Percentiles rank a stretch among this genome's conserved stretches.
Evolutionary conservation across 2,888 invertebrate genomes (phyloP).

Genomic region (Acrocera orbiculus): DNA sequence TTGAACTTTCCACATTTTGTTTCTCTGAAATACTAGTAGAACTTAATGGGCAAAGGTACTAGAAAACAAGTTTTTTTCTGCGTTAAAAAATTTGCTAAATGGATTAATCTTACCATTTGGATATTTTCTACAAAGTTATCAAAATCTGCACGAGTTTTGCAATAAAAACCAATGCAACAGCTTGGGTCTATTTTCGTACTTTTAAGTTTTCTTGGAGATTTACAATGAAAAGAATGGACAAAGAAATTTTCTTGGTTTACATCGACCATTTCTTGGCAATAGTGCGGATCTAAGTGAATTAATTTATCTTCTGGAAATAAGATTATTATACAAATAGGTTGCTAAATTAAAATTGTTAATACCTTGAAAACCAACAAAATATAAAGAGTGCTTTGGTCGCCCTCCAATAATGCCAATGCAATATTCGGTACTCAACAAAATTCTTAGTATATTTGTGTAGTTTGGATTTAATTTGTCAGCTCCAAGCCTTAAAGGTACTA

Average conservation of each 20-base stretch:
- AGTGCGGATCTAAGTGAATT: slow-evolving; percentile 87
- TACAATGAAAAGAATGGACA: slow-evolving; percentile 65
- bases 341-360: background rate
- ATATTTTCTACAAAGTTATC: slow-evolving; percentile 54
- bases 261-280: slow-evolving; percentile 81
- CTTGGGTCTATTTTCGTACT: slow-evolving; percentile 81
- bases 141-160: slow-evolving; percentile 57
- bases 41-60: slow-evolving; percentile 37
- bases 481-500: slow-evolving; percentile 77
- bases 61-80: slow-evolving; percentile 11
- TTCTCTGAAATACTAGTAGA: slow-evolving; percentile 14
- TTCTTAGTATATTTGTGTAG: slow-evolving; percentile 67
- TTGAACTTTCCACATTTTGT: slow-evolving; percentile 13
- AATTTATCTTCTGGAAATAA: slow-evolving; percentile 57
- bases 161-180: slow-evolving; percentile 81
- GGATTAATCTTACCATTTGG: slow-evolving; percentile 44
- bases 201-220: slow-evolving; percentile 69
- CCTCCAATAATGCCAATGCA: slow-evolving; percentile 90
- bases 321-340: background rate
- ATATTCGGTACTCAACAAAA: slow-evolving; percentile 58
- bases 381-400: slow-evolving; percentile 78
- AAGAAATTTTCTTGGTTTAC: slow-evolving; percentile 64
- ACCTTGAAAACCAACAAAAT: slow-evolving; percentile 83
- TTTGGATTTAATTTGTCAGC: slow-evolving; percentile 69
- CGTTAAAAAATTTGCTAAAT: no score